Evolutionary conservation across 2,113 vertebrate genomes (phyloP).

Genomic region (Silurus meridionalis): DNA sequence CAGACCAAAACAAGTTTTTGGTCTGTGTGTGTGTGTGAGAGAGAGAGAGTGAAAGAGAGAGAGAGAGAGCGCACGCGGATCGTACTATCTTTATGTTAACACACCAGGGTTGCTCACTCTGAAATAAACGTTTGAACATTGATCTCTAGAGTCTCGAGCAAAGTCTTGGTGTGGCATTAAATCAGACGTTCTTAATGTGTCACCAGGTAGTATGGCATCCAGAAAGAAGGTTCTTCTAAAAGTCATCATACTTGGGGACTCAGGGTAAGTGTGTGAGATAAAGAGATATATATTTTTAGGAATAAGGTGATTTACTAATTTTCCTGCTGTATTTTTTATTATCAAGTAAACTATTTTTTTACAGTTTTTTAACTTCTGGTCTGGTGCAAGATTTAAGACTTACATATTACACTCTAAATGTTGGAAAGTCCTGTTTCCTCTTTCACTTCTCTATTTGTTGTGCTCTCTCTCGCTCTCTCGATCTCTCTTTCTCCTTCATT

Average conservation of each 20-base stretch:
- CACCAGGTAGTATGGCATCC: slow-evolving; percentile 79
- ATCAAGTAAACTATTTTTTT: neutral
- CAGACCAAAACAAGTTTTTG: neutral
- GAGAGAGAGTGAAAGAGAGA: neutral
- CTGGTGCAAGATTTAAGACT: neutral
- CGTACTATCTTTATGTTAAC: neutral
- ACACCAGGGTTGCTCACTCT: neutral
- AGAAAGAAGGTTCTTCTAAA: slow-evolving; percentile 96
- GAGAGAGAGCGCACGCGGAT: neutral
- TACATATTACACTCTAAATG: neutral
- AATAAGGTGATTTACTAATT: neutral
- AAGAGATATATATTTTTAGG: neutral
- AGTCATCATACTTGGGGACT: slow-evolving; percentile 93
- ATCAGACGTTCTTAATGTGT: neutral
- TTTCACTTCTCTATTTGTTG: slow-evolving; percentile 17
- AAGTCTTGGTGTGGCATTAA: neutral
- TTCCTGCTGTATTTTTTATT: neutral
- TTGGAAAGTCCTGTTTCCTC: slow-evolving; percentile 25
- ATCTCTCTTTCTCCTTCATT: neutral
- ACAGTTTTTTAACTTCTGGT: neutral
- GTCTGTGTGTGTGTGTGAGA: neutral
- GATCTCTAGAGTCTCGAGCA: neutral
- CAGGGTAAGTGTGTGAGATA: slow-evolving; percentile 5
- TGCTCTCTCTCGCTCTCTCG: neutral
- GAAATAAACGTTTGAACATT: neutral